Conservation (phyloP, 1,140 invertebrate genomes). For the Zaprionus nigranus region DNA sequence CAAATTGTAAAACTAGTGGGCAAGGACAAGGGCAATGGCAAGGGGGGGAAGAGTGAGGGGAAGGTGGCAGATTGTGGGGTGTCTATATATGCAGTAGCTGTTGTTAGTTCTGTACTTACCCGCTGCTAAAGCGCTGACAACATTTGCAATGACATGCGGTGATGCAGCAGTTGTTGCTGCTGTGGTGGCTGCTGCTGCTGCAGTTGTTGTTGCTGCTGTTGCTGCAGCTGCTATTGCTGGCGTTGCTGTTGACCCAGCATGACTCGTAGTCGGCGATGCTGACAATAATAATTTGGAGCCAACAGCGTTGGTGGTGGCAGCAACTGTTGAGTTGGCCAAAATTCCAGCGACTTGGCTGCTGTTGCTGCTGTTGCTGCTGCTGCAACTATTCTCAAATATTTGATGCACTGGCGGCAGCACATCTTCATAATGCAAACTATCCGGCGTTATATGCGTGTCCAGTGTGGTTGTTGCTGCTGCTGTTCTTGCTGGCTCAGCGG, state of each 20-base stretch:
- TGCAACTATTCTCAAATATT: constrained; percentile 72
- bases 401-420: constrained; percentile 58
- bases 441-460: constrained; percentile 57
- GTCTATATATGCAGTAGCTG: constrained; percentile 23
- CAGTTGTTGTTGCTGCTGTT: constrained; percentile 24
- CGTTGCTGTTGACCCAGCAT: constrained; percentile 49
- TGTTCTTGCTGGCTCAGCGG: constrained; percentile 56
- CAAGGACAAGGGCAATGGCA: background rate
- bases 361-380: constrained; percentile 24
- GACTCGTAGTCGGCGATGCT: constrained; percentile 34
- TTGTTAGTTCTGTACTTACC: constrained; percentile 65
- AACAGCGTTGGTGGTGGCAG: constrained; percentile 28
- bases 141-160: constrained; percentile 68
- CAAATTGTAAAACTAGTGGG: constrained; percentile 31
- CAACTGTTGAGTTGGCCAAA: constrained; percentile 43
- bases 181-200: constrained; percentile 23
- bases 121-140: constrained; percentile 65
- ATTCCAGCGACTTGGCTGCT: constrained; percentile 42
- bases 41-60: background rate
- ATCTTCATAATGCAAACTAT: constrained; percentile 81
- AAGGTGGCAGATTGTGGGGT: constrained; percentile 16
- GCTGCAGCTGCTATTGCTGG: constrained; percentile 26
- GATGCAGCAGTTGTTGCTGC: constrained; percentile 41
- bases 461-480: constrained; percentile 19
- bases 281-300: constrained; percentile 72